phyloP scores from a whole-genome alignment of 1,140 invertebrate genomes.

The Parasteatoda tepidariorum region DNA sequence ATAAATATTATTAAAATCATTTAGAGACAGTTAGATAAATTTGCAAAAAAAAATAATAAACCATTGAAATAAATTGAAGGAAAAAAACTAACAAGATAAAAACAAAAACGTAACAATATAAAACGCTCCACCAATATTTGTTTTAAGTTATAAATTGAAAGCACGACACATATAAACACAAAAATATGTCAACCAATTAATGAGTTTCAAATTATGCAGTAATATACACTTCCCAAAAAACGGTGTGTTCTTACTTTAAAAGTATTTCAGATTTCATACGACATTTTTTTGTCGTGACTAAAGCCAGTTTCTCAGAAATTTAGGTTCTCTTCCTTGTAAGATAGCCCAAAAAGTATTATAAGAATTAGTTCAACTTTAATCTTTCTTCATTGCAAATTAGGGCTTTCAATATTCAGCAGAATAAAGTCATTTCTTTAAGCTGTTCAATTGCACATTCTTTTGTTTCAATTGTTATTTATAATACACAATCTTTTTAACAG shows the following conservation, averaged over 20 bases:
- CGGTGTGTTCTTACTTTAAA: not conserved
- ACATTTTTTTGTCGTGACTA: too few species aligned
- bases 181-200: conserved; percentile 22
- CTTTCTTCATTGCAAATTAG: not conserved
- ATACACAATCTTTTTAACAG: too few species aligned
- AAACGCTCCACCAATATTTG: conserved; percentile 38
- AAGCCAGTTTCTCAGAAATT: too few species aligned
- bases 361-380: not conserved
- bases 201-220: not conserved
- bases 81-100: conserved; percentile 1
- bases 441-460: conserved; percentile 28
- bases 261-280: too few species aligned
- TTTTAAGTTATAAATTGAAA: conserved; percentile 38
- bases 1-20: conserved; percentile 8
- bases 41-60: too few species aligned
- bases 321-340: too few species aligned
- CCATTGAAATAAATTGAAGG: too few species aligned
- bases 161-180: conserved; percentile 37
- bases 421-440: not conserved
- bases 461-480: too few species aligned
- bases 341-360: too few species aligned
- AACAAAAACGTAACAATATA: conserved; percentile 32
- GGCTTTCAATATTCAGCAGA: too few species aligned
- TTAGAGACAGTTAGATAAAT: not conserved
- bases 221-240: not conserved